These are phyloP conservation scores for Forbesichthys agassizii DNA, from an alignment of 2,113 vertebrate species.

Conservation along the genomic window DNA sequence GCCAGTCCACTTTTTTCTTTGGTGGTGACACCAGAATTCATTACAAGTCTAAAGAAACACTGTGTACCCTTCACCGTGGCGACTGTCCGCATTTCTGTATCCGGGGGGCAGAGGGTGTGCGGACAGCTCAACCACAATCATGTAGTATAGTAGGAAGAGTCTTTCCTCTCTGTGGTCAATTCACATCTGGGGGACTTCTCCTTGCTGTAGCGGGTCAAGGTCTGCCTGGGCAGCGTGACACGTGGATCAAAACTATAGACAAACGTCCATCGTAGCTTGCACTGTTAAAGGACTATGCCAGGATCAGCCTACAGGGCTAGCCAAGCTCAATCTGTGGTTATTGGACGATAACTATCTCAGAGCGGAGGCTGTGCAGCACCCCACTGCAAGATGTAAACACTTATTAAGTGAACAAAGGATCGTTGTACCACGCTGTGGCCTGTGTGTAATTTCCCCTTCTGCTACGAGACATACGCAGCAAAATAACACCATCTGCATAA, in stretches of 20 bases:
- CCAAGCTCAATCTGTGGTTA: slow-evolving; percentile 47
- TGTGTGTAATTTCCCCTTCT: slow-evolving; percentile 52
- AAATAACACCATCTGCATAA: slow-evolving; percentile 55
- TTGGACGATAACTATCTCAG: slow-evolving; percentile 57
- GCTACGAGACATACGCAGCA: slow-evolving; percentile 45
- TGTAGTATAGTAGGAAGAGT: neutral
- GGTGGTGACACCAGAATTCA: slow-evolving; percentile 50
- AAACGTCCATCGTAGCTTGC: slow-evolving; percentile 2
- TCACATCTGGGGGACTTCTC: slow-evolving; percentile 1
- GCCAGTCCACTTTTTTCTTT: slow-evolving; percentile 56
- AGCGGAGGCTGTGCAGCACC: slow-evolving; percentile 54
- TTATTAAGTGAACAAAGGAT: slow-evolving; percentile 66
- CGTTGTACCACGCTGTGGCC: slow-evolving; percentile 64
- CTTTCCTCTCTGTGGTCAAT: slow-evolving; percentile 18
- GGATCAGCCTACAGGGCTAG: slow-evolving; percentile 27
- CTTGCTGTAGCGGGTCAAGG: slow-evolving; percentile 4
- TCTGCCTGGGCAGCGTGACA: slow-evolving; percentile 31
- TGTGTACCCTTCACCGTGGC: slow-evolving; percentile 31
- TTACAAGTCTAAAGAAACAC: slow-evolving; percentile 32
- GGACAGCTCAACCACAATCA: neutral
- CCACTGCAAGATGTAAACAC: slow-evolving; percentile 61
- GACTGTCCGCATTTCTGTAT: slow-evolving; percentile 13
- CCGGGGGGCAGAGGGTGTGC: neutral
- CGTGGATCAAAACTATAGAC: slow-evolving; percentile 20
- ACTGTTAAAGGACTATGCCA: neutral